Evolutionary conservation across 2,797 vertebrate species (phyloP).

Genomic region (Betta splendens): DNA sequence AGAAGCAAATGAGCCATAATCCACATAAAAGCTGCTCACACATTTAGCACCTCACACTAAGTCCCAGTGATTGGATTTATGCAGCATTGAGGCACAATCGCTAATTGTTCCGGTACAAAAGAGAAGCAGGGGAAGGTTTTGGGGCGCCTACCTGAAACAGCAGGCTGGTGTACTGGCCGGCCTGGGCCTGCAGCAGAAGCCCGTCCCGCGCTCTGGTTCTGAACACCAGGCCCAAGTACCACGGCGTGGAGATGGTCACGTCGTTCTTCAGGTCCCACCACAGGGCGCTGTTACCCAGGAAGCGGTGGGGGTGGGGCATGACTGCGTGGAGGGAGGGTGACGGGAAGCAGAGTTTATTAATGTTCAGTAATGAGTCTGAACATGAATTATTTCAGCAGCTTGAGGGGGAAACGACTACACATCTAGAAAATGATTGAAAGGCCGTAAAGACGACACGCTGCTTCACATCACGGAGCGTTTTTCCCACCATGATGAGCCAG

Average conservation of each 20-base stretch:
- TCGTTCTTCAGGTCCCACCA: conserved; percentile 97
- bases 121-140: background rate
- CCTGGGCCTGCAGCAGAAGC: conserved; percentile 91
- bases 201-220: conserved; percentile 88
- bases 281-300: conserved; percentile 90
- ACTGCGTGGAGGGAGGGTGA: conserved; percentile 69
- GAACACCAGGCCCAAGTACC: conserved; percentile 95
- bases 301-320: conserved; percentile 93
- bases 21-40: conserved; percentile 2
- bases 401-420: background rate
- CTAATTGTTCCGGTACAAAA: conserved; percentile 4
- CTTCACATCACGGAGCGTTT: background rate
- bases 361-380: background rate
- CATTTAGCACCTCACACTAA: conserved; percentile 10
- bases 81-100: conserved; percentile 14
- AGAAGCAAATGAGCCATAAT: conserved; percentile 14
- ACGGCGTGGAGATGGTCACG: conserved; percentile 90
- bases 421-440: background rate
- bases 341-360: no score
- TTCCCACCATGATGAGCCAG: background rate
- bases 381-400: background rate
- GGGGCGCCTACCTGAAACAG: conserved; percentile 87
- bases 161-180: conserved; percentile 90
- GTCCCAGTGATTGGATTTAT: conserved; percentile 1
- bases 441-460: background rate